Percentiles rank a stretch among this genome's conserved stretches.
These are phyloP conservation scores for Tinea pellionella DNA, from an alignment of 2,888 invertebrate genomes.

Conservation along the genomic window DNA sequence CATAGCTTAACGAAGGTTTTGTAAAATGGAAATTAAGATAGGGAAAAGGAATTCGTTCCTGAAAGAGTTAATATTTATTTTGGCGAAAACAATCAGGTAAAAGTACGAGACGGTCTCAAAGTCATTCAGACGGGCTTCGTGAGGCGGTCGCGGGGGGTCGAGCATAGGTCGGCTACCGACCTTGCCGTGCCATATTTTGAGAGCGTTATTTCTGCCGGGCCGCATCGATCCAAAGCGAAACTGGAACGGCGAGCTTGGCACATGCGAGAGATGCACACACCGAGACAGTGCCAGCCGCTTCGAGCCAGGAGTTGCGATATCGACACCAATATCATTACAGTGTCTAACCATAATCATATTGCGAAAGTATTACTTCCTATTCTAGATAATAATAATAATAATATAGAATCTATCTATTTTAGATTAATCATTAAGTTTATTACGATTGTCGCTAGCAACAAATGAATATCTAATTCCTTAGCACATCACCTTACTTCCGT, in stretches of 20 bases:
- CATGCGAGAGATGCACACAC: slow-evolving; percentile 28
- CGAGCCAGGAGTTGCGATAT: slow-evolving; percentile 42
- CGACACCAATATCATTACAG: slow-evolving; percentile 20
- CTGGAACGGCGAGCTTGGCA: slow-evolving; percentile 55
- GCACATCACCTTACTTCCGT: background rate
- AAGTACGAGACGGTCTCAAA: background rate
- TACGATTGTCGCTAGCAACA: background rate
- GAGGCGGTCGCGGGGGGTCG: background rate
- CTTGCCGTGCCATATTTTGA: slow-evolving; percentile 18
- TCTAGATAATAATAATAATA: background rate
- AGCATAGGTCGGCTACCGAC: slow-evolving; percentile 11
- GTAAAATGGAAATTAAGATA: slow-evolving; percentile 1
- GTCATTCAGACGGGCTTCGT: slow-evolving; percentile 7
- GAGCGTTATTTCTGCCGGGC: slow-evolving; percentile 46
- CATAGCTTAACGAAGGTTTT: background rate
- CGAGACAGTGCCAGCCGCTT: slow-evolving; percentile 27
- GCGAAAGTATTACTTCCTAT: background rate
- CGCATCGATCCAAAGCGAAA: slow-evolving; percentile 48
- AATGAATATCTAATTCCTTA: background rate
- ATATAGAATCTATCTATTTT: too few species aligned
- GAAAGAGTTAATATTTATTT: background rate
- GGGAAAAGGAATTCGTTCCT: background rate
- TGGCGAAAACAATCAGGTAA: slow-evolving; percentile 3
- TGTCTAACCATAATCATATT: background rate
- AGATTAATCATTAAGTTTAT: background rate